Conservation (phyloP, 2,888 invertebrate species). For the Yponomeuta cagnagella region DNA sequence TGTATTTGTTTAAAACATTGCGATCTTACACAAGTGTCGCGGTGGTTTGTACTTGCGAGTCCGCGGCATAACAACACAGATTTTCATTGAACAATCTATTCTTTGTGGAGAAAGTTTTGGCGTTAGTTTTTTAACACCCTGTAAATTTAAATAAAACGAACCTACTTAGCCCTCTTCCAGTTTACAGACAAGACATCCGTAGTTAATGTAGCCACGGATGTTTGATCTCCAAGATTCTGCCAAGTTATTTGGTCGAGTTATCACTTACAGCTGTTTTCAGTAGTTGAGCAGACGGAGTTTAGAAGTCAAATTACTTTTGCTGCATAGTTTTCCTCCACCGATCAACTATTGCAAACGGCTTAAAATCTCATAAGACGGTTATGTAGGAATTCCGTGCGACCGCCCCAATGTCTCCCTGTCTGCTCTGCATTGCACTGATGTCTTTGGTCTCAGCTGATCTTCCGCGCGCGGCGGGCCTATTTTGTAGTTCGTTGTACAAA, state of each 20-base stretch:
- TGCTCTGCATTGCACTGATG: background rate
- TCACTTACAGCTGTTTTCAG: too few relatives aligned
- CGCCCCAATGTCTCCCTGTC: background rate
- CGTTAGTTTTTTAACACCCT: background rate
- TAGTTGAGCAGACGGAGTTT: too few relatives aligned
- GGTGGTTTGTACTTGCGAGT: too few relatives aligned
- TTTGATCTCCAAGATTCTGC: background rate
- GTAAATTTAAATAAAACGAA: background rate
- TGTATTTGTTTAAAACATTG: too few relatives aligned
- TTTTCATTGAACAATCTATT: too few relatives aligned
- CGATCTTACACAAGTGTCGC: too few relatives aligned
- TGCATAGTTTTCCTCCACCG: too few relatives aligned
- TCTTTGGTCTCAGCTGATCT: constrained; percentile 37
- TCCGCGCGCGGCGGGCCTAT: constrained; percentile 55
- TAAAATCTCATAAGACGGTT: too few relatives aligned
- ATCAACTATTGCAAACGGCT: too few relatives aligned
- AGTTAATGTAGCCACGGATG: background rate
- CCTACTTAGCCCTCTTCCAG: background rate
- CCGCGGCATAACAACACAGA: too few relatives aligned
- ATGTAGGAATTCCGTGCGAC: background rate
- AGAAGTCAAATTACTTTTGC: too few relatives aligned
- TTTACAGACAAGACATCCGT: background rate
- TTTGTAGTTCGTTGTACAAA: constrained; percentile 68
- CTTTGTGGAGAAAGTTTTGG: too few relatives aligned
- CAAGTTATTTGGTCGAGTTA: background rate